Conservation (phyloP, 2,888 invertebrate species). For the Pristionchus japonicus region DNA sequence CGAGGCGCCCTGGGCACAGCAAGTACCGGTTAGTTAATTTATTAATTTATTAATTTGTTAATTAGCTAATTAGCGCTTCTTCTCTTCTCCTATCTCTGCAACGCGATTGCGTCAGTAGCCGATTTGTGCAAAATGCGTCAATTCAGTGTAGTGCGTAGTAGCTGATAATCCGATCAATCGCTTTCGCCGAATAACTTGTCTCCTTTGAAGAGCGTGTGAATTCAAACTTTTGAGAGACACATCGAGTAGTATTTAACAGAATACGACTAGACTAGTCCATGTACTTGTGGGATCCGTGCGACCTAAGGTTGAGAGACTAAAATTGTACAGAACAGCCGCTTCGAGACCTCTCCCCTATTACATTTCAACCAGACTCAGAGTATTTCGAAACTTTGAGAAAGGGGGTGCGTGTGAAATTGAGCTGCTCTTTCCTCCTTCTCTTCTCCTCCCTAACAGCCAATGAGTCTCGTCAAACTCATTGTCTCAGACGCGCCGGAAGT, state of each 20-base stretch:
- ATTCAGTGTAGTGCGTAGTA: no score
- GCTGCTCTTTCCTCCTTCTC: neutral
- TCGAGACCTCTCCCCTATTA: neutral
- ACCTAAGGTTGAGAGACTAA: no score
- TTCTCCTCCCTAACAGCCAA: neutral
- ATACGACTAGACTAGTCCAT: no score
- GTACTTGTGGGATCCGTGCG: no score
- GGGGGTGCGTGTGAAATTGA: slow-evolving; percentile 19
- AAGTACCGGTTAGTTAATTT: slow-evolving; percentile 13
- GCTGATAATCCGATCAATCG: no score
- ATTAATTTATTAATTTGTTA: neutral
- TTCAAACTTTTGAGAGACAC: no score
- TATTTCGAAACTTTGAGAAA: slow-evolving; percentile 7
- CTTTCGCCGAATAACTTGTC: no score
- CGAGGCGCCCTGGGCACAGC: slow-evolving; percentile 53
- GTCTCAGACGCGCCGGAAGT: neutral
- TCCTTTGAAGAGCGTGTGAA: no score
- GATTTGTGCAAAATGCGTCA: no score
- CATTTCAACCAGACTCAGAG: neutral
- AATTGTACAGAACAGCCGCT: neutral
- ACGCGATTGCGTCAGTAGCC: neutral
- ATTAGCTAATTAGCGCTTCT: no score
- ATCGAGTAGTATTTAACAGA: no score
- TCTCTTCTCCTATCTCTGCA: no score
- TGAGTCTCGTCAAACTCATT: neutral